These are phyloP conservation scores for Scaptomyza hsui DNA, from an alignment of 1,140 invertebrate species.

Conservation along the genomic window DNA sequence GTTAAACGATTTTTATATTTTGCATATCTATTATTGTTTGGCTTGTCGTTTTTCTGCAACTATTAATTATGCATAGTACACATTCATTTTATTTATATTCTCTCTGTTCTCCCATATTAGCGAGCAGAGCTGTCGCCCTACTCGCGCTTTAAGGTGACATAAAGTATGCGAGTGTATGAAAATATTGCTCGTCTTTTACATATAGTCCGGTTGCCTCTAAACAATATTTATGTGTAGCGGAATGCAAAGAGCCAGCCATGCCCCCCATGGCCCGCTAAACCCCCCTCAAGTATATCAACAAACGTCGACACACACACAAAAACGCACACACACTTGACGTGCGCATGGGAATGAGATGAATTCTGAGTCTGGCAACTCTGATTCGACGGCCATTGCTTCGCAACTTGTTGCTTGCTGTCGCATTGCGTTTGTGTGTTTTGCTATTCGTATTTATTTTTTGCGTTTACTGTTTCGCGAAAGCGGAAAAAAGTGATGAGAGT, in stretches of 20 bases:
- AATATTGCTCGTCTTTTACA: conserved; percentile 25
- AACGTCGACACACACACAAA: conserved; percentile 30
- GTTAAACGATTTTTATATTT: conserved; percentile 33
- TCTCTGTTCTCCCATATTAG: conserved; percentile 34
- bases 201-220: conserved; percentile 17
- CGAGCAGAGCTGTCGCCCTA: conserved; percentile 36
- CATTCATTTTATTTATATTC: conserved; percentile 68
- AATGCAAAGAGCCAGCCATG: conserved; percentile 26
- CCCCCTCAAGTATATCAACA: conserved; percentile 27
- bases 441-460: conserved; percentile 57
- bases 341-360: conserved; percentile 51
- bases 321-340: conserved; percentile 13
- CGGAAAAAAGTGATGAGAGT: conserved; percentile 23
- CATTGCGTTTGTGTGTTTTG: conserved; percentile 42
- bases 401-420: conserved; percentile 72
- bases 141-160: conserved; percentile 29
- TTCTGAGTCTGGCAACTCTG: conserved; percentile 67
- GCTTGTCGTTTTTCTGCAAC: conserved; percentile 57
- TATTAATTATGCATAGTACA: conserved; percentile 80
- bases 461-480: conserved; percentile 44
- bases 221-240: conserved; percentile 57
- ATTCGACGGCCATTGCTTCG: conserved; percentile 76
- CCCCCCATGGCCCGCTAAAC: neutral
- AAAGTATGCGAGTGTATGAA: conserved; percentile 30
- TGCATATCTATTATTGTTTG: conserved; percentile 63